Percentiles rank a stretch among this genome's conserved stretches.
Evolutionary conservation across 2,797 vertebrate genomes (phyloP).

Genomic region (Chrysocyon brachyurus): DNA sequence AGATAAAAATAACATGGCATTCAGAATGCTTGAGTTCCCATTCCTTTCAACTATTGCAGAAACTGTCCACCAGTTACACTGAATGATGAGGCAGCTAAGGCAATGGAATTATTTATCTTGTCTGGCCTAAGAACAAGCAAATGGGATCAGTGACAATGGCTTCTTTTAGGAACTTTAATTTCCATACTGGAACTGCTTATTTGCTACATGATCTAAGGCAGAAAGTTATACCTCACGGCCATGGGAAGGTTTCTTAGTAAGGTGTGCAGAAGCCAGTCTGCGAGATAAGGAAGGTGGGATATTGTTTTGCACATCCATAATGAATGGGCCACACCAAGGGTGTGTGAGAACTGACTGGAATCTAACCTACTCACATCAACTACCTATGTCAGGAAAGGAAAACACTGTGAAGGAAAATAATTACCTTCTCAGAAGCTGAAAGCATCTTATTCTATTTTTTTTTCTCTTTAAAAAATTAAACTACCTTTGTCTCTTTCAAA

Average conservation of each 20-base stretch:
- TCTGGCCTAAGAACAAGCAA: conserved; percentile 25
- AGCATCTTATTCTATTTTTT: background rate
- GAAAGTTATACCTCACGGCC: conserved; percentile 71
- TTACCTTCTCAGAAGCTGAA: conserved; percentile 40
- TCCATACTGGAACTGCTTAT: conserved; percentile 42
- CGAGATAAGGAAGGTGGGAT: conserved; percentile 76
- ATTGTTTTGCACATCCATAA: conserved; percentile 79
- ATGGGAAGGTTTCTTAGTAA: conserved; percentile 67
- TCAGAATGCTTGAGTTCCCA: conserved; percentile 34
- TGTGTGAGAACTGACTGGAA: conserved; percentile 81
- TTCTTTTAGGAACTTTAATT: conserved; percentile 70
- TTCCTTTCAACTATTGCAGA: conserved; percentile 39
- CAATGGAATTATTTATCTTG: conserved; percentile 52
- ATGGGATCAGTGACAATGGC: background rate
- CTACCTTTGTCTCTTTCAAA: conserved; percentile 12
- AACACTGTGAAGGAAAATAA: conserved; percentile 47
- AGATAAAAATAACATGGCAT: conserved; percentile 34
- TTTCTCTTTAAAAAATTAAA: conserved; percentile 34
- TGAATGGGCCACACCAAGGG: conserved; percentile 79
- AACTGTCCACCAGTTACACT: background rate
- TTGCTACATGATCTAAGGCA: conserved; percentile 73
- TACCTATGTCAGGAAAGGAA: conserved; percentile 66
- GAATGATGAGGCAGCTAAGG: conserved; percentile 43
- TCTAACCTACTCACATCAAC: conserved; percentile 77
- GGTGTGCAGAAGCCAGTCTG: background rate